A percentile compares a stretch with the other conserved stretches of the same genome.
Conservation (phyloP, 2,113 vertebrate species). For the Microcebus murinus region DNA sequence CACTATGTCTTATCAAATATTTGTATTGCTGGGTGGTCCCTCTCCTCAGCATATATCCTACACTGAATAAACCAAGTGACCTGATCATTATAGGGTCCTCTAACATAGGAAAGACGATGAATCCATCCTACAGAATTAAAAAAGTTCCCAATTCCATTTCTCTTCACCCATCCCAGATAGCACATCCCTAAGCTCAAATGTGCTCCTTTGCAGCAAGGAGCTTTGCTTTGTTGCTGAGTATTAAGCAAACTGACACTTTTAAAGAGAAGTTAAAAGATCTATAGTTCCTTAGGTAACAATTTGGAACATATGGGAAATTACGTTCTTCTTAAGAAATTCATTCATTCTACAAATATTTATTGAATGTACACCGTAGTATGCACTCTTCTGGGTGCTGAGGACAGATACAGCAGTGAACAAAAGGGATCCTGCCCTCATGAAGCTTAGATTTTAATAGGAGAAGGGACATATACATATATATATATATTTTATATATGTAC, state of each 20-base stretch:
- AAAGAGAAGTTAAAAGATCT: slow-evolving; percentile 3
- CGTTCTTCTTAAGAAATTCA: neutral
- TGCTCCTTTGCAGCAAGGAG: neutral
- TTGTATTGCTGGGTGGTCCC: neutral
- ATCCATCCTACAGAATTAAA: neutral
- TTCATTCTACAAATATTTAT: neutral
- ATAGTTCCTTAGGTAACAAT: neutral
- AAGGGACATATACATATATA: neutral
- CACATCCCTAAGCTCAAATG: neutral
- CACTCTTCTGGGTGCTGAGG: neutral
- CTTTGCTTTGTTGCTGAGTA: neutral
- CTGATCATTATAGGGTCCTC: neutral
- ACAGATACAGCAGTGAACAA: neutral
- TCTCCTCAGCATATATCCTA: neutral
- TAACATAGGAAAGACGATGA: neutral
- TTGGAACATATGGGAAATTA: neutral
- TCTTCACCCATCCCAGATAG: neutral
- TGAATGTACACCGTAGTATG: neutral
- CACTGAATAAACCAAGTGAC: neutral
- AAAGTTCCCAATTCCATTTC: neutral
- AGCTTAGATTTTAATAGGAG: slow-evolving; percentile 10
- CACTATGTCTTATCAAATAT: neutral
- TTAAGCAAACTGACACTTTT: slow-evolving; percentile 20
- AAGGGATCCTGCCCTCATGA: neutral
- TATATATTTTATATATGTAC: neutral